These are phyloP conservation scores for Paradisaea rubra DNA, from an alignment of 2,113 vertebrate genomes.

Conservation along the genomic window DNA sequence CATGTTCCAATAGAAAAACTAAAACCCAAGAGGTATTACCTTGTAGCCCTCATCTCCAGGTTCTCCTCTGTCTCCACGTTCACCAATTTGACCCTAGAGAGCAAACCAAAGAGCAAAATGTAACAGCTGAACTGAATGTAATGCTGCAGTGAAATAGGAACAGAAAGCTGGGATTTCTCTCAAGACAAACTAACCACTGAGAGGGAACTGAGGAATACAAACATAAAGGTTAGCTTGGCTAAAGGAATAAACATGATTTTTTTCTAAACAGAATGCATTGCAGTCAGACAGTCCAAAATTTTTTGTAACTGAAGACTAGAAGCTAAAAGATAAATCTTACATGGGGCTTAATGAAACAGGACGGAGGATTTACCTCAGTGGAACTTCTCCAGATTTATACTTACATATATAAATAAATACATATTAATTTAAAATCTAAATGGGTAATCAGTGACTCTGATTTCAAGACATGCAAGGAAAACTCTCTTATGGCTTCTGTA, in stretches of 20 bases:
- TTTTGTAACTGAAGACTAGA: background rate
- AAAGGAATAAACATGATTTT: background rate
- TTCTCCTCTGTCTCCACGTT: constrained; percentile 87
- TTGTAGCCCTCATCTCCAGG: constrained; percentile 87
- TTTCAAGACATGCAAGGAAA: background rate
- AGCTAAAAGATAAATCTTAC: background rate
- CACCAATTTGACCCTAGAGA: constrained; percentile 82
- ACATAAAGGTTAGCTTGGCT: background rate
- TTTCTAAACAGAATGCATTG: background rate
- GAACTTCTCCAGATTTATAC: background rate
- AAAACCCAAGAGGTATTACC: constrained; percentile 69
- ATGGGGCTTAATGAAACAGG: background rate
- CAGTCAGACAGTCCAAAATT: background rate
- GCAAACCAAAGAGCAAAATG: constrained; percentile 1
- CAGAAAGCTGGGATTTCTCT: background rate
- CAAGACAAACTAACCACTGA: background rate
- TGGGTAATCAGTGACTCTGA: background rate
- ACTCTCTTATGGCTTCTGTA: background rate
- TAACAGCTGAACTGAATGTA: background rate
- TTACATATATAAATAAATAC: background rate
- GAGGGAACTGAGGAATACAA: background rate
- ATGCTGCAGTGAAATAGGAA: background rate
- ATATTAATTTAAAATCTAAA: background rate
- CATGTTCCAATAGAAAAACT: background rate
- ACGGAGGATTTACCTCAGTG: background rate